phyloP scores from a whole-genome alignment of 2,113 vertebrate species.

The Malurus cyaneus region DNA sequence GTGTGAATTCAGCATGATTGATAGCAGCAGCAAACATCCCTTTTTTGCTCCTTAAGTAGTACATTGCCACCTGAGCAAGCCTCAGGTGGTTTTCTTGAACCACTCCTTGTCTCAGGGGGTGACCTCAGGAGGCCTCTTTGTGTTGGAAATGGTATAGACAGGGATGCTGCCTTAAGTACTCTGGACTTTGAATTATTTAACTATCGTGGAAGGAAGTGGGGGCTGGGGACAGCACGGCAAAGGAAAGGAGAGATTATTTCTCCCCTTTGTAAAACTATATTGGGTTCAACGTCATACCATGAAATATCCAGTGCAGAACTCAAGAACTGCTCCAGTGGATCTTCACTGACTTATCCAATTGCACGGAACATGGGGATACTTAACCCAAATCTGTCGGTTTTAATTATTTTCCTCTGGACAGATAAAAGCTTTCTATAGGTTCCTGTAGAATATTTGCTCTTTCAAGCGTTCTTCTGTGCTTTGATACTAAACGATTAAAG shows the following conservation, averaged over 20 bases:
- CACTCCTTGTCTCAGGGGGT: not conserved
- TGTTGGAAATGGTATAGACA: conserved; percentile 9
- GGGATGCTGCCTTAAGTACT: conserved; percentile 24
- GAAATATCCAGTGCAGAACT: conserved; percentile 52
- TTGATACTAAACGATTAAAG: conserved; percentile 81
- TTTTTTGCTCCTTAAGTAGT: conserved; percentile 10
- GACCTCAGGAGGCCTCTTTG: conserved; percentile 34
- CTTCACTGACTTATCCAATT: conserved; percentile 64
- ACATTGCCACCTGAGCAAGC: conserved; percentile 9
- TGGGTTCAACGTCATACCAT: conserved; percentile 28
- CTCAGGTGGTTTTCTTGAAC: conserved; percentile 18
- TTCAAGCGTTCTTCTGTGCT: conserved; percentile 76
- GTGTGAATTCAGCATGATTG: conserved; percentile 1
- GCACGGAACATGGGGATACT: conserved; percentile 72
- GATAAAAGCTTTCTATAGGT: conserved; percentile 83
- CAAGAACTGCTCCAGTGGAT: conserved; percentile 65
- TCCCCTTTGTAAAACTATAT: not conserved
- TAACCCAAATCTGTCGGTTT: conserved; percentile 83
- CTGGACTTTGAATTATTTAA: conserved; percentile 53
- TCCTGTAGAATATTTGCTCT: conserved; percentile 79
- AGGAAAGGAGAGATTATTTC: not conserved
- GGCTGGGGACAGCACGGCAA: not conserved
- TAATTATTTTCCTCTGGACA: conserved; percentile 79
- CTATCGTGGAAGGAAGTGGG: conserved; percentile 24
- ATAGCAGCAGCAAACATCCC: not conserved